Evolutionary conservation across 2,888 invertebrate genomes (phyloP), one percentile per base, ranked within the genome.

Genomic region (Diarsia dahlii): DNA sequence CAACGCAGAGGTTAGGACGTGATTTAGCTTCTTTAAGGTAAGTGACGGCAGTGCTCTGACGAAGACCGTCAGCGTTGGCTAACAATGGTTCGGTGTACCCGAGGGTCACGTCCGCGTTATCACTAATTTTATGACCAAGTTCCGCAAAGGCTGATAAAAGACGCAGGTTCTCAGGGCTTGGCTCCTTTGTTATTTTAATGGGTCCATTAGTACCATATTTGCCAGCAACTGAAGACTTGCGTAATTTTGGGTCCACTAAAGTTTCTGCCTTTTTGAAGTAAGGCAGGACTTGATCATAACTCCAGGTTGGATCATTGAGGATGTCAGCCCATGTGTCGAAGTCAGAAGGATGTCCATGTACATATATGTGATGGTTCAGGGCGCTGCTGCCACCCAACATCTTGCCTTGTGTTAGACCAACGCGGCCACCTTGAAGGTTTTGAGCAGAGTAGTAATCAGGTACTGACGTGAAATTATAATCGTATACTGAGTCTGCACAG

Each of bases 31-130:
- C 80, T 8, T 76, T 74, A 9, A 92, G 64, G 69, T 90, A 90
- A 3, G 87, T 77, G 5, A 84, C 72, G 2, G 88, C 85, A 2
- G 88, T 89, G 34, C 88, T 88, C 66, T 91, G 90, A 18, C 90
- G 83, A 5, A 78, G 63, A 23, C 78, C 85, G 6, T 80, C 60
- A 66, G 58, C 74, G 0, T 90, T 84, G 3, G 86, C 87, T 5
- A 86, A 80, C 28, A 89, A 50, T 20, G 89, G 88, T 12, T 84
- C 77, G 0, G 84, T 81, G 50, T 89, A 90, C 0, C 89, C 90
- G 6, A 87, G 39, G 9, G 0, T 23, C 34, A 13, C n/a, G 50
- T 15, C 60, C 4, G 58, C 58, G 9, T 58, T 28, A 71, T 92
- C 90, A 3, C 46, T 46, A 9, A 80, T 54, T 0, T 15, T 12